These are phyloP conservation scores for Meloidogyne exigua DNA, from an alignment of 1,140 invertebrate species.

Conservation along the genomic window DNA sequence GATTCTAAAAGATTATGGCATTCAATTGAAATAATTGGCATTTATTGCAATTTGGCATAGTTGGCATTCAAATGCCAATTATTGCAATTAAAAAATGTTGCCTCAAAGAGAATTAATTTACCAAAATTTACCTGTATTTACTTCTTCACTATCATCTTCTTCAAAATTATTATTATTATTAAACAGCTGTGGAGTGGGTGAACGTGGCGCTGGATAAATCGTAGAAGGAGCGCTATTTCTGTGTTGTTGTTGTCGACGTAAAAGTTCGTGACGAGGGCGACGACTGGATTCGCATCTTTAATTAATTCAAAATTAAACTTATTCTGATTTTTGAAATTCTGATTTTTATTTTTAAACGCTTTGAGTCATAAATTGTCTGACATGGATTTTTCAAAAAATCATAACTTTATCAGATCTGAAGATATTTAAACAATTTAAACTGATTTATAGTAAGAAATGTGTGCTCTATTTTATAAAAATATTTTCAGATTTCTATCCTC, in stretches of 20 bases:
- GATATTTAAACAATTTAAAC: too few relatives aligned
- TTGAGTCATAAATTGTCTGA: too few relatives aligned
- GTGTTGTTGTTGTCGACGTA: constrained; percentile 22
- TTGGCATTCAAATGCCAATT: not conserved
- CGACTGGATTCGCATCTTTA: constrained; percentile 43
- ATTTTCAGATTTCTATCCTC: too few relatives aligned
- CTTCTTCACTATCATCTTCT: not conserved
- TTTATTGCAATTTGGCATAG: too few relatives aligned
- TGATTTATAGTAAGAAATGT: too few relatives aligned
- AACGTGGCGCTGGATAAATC: constrained; percentile 22
- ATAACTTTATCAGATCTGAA: too few relatives aligned
- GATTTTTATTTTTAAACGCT: too few relatives aligned
- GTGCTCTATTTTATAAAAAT: too few relatives aligned
- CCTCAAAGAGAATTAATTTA: not conserved
- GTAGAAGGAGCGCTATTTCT: constrained; percentile 44
- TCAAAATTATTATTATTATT: not conserved
- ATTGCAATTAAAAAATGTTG: not conserved
- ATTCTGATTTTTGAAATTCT: not conserved
- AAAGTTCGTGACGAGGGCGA: constrained; percentile 17
- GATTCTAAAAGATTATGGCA: constrained; percentile 39
- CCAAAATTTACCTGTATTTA: not conserved
- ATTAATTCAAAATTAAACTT: not conserved
- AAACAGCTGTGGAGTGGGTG: constrained; percentile 38
- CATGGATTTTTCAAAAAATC: too few relatives aligned
- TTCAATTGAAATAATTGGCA: too few relatives aligned